phyloP scores from a whole-genome alignment of 2,797 vertebrate species.

The Sebastolobus altivelis region DNA sequence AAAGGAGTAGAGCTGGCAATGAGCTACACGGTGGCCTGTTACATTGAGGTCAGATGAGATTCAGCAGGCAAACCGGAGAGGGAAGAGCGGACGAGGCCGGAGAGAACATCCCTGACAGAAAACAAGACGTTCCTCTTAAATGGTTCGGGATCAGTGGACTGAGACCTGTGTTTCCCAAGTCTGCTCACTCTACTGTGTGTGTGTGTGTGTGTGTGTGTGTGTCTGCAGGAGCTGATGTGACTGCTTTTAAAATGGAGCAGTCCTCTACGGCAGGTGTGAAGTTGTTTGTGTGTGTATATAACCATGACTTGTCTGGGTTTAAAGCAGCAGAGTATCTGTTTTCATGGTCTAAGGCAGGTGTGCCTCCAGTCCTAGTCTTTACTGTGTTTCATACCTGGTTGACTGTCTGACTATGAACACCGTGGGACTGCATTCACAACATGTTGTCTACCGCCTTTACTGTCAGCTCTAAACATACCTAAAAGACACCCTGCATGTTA shows the following conservation, averaged over 20 bases:
- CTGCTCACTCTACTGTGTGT: constrained; percentile 29
- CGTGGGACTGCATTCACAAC: constrained; percentile 62
- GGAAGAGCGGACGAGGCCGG: constrained; percentile 64
- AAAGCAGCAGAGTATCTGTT: constrained; percentile 78
- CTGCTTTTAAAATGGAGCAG: constrained; percentile 73
- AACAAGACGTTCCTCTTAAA: constrained; percentile 83
- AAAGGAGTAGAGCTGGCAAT: constrained; percentile 43
- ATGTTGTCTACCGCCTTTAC: constrained; percentile 22
- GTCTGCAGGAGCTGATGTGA: constrained; percentile 70
- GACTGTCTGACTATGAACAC: constrained; percentile 72
- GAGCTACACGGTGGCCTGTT: constrained; percentile 71
- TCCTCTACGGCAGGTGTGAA: constrained; percentile 66
- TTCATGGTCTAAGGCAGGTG: constrained; percentile 73
- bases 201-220: constrained; percentile 33
- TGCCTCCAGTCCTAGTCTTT: constrained; percentile 44
- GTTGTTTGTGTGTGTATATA: constrained; percentile 68
- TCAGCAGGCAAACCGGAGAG: constrained; percentile 54
- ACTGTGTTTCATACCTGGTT: constrained; percentile 76
- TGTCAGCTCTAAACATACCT: constrained; percentile 32
- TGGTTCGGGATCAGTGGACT: constrained; percentile 82
- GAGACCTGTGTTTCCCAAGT: constrained; percentile 75
- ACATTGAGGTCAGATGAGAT: constrained; percentile 75
- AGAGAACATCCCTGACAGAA: constrained; percentile 81
- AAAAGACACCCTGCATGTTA: constrained; percentile 10
- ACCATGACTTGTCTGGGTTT: constrained; percentile 77